Evolutionary conservation across 2,888 invertebrate species (phyloP).

Genomic region (Fragum whitleyi): DNA sequence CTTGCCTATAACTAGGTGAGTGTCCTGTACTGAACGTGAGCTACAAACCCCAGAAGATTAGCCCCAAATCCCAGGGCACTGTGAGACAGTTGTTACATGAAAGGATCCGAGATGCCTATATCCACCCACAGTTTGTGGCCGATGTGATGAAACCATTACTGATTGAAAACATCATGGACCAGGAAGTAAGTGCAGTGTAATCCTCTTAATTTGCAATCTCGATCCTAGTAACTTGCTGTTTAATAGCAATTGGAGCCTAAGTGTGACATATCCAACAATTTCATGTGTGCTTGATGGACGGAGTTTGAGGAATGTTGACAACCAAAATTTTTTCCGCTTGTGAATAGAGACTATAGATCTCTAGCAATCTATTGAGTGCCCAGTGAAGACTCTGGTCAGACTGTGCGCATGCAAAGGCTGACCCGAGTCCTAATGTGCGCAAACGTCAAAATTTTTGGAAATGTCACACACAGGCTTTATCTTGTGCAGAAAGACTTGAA

Average conservation of each 20-base stretch:
- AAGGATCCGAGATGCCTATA: slow-evolving; percentile 98
- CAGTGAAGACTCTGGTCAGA: no score
- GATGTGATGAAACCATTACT: slow-evolving; percentile 99
- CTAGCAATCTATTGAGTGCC: no score
- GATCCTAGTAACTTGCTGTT: neutral
- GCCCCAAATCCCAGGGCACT: slow-evolving; percentile 97
- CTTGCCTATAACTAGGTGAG: slow-evolving; percentile 53
- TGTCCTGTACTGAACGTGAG: slow-evolving; percentile 96
- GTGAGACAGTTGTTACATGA: slow-evolving; percentile 97
- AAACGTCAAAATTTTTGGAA: no score
- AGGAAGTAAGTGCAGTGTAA: slow-evolving; percentile 92
- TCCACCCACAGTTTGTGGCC: slow-evolving; percentile 98
- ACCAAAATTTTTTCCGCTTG: no score
- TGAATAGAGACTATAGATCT: no score
- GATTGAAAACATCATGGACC: slow-evolving; percentile 98
- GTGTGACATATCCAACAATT: no score
- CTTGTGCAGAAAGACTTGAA: no score
- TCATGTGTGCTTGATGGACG: no score
- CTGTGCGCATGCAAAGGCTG: no score
- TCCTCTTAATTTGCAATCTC: neutral
- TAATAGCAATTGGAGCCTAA: neutral
- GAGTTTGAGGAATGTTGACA: no score
- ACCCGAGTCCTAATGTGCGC: no score
- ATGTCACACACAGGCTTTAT: no score
- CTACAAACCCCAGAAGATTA: slow-evolving; percentile 99